Conservation (phyloP, 2,888 invertebrate genomes). For the Stenodera caucasica region DNA sequence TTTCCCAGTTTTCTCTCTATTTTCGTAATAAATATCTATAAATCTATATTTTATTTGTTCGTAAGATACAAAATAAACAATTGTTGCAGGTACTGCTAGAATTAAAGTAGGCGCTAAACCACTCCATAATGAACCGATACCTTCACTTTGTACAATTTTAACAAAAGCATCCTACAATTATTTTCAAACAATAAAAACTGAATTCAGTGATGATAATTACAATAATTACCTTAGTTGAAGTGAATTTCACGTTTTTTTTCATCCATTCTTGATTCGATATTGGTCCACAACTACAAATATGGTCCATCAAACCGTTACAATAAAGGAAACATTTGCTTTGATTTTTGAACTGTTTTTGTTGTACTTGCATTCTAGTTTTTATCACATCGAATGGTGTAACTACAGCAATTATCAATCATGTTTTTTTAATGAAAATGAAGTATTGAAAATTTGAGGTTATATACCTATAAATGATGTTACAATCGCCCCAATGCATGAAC, state of each 20-base stretch:
- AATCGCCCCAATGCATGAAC: slow-evolving; percentile 85
- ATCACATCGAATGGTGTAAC: slow-evolving; percentile 99
- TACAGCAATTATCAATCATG: slow-evolving; percentile 48
- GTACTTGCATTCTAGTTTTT: slow-evolving; percentile 95
- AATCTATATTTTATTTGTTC: slow-evolving; percentile 79
- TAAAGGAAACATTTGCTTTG: slow-evolving; percentile 92
- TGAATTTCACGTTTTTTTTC: slow-evolving; percentile 70
- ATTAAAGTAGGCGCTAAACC: slow-evolving; percentile 95
- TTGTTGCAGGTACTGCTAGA: slow-evolving; percentile 93
- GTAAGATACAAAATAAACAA: slow-evolving; percentile 96
- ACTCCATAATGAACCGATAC: slow-evolving; percentile 91
- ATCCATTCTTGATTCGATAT: slow-evolving; percentile 62
- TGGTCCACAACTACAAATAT: slow-evolving; percentile 80
- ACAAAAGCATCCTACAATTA: slow-evolving; percentile 85
- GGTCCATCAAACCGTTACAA: slow-evolving; percentile 99
- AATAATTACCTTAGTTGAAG: slow-evolving; percentile 33
- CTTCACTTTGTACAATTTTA: slow-evolving; percentile 89
- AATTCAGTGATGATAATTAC: slow-evolving; percentile 62
- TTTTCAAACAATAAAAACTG: not conserved
- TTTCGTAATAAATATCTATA: slow-evolving; percentile 61
- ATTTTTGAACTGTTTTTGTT: slow-evolving; percentile 74
- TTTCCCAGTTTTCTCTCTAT: slow-evolving; percentile 36
- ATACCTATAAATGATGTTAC: slow-evolving; percentile 86
- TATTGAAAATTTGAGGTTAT: slow-evolving; percentile 15
- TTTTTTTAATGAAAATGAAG: not conserved